Evolutionary conservation across 2,113 vertebrate species (phyloP), one percentile per base, ranked within the genome.

Genomic region (Rhinoptilus africanus): DNA sequence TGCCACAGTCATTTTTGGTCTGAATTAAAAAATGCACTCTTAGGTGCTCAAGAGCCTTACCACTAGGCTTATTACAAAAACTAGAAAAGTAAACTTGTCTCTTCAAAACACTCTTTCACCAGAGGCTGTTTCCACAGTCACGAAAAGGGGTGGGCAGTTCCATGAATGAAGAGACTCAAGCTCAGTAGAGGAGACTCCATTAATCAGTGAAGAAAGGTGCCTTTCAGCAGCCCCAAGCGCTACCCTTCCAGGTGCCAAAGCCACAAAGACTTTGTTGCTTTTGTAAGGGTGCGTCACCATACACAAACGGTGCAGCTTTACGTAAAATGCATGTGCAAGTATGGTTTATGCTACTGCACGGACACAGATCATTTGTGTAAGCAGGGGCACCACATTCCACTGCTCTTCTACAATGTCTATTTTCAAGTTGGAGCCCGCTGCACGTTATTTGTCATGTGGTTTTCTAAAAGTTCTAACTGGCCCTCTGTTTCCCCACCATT

Each of bases 81-180:
- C 59, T 27, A 64, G 74, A 54, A 85, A 94, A 89, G 53, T 57
- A 93, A 96, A 93, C 53, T 85, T 79, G 66, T 32, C 41, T 22
- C 41, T 91, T 91, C 86, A 93, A 92, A 95, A 79, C 89, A 82
- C 41, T 66, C 84, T 78, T 94, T 81, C 77, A 62, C 78, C 85
- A 87, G 30, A 87, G 64, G 80, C 41, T 2, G 0, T 62, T 77
- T 78, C 69, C 62, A n/a, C 35, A 79, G 80, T 45, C 69, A 79
- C 0, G 2, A 37, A 86, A 69, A 84, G 30, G 35, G 43, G 22
- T 48, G 22, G 69, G 60, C 5, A 1, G 64, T 47, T 72, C 39
- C 57, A 24, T 39, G 79, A 94, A 92, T 51, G 83, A 67, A 66
- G 39, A 75, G 30, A 79, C 30, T 82, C 22, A 63, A 30, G 48